Evolutionary conservation across 2,797 vertebrate species (phyloP).

Genomic region (Selene dorsalis): DNA sequence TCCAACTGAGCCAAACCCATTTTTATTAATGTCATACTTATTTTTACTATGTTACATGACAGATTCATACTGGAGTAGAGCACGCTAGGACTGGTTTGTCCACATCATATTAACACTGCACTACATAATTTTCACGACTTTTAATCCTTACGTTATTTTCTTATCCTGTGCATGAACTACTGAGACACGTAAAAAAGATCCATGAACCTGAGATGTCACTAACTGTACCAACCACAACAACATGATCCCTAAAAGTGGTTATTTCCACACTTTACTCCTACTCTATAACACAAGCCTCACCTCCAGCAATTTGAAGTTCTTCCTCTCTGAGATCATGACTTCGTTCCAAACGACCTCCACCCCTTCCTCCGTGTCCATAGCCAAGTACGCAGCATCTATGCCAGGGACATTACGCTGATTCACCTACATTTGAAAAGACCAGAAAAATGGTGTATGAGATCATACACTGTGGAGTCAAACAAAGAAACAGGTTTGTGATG

Average conservation of each 20-base stretch:
- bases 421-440: conserved; percentile 82
- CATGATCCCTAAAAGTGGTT: background rate
- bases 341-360: conserved; percentile 99
- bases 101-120: background rate
- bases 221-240: background rate
- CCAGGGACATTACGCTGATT: conserved; percentile 98
- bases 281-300: conserved; percentile 73
- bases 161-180: background rate
- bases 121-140: background rate
- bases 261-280: background rate
- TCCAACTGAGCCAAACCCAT: no score
- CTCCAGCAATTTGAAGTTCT: conserved; percentile 96
- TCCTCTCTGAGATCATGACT: conserved; percentile 96
- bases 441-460: conserved; percentile 4
- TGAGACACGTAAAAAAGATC: background rate
- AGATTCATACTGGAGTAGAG: background rate
- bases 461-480: background rate
- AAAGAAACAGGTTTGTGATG: background rate
- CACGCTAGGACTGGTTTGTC: conserved; percentile 12
- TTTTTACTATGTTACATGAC: background rate
- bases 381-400: conserved; percentile 96
- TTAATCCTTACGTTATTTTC: background rate
- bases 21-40: no score
- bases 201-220: background rate
- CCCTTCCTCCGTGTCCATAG: conserved; percentile 98